Conservation (phyloP, 2,888 invertebrate genomes). For the Prosopocoilus inquinatus region DNA sequence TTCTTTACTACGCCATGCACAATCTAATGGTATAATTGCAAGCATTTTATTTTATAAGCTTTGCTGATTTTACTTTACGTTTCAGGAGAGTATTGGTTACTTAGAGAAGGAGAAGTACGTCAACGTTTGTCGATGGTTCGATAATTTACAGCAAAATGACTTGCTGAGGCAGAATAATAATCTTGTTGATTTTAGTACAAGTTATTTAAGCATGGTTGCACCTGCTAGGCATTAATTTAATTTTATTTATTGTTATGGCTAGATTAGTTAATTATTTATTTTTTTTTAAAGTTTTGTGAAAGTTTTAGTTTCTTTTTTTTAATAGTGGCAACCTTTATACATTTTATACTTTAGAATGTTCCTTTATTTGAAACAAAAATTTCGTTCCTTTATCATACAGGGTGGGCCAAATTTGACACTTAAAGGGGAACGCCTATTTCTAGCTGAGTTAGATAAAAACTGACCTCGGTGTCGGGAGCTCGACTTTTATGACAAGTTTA, state of each 20-base stretch:
- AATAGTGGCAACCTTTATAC: too few relatives aligned
- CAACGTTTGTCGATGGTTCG: slow-evolving; percentile 75
- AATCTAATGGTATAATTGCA: slow-evolving; percentile 61
- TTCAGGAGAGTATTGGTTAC: slow-evolving; percentile 62
- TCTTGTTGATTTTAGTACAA: slow-evolving; percentile 51
- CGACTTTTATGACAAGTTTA: too few relatives aligned
- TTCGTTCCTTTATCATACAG: too few relatives aligned
- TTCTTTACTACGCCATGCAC: slow-evolving; percentile 65
- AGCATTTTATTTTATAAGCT: neutral
- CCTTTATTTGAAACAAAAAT: too few relatives aligned
- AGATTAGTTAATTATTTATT: too few relatives aligned
- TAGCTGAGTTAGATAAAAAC: too few relatives aligned
- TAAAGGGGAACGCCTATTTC: too few relatives aligned
- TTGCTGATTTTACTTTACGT: slow-evolving; percentile 36
- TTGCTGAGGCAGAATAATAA: slow-evolving; percentile 57
- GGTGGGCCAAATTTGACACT: too few relatives aligned
- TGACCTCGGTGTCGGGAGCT: too few relatives aligned
- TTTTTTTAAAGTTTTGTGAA: too few relatives aligned
- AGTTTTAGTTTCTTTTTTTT: too few relatives aligned
- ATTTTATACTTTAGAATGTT: too few relatives aligned
- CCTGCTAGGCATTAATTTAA: slow-evolving; percentile 33
- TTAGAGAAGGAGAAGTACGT: slow-evolving; percentile 67
- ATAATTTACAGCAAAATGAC: slow-evolving; percentile 70
- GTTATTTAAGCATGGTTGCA: slow-evolving; percentile 39
- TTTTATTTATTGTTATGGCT: slow-evolving; percentile 9